Conservation (phyloP, 2,888 invertebrate species). For the Protodeltote pygarga region DNA sequence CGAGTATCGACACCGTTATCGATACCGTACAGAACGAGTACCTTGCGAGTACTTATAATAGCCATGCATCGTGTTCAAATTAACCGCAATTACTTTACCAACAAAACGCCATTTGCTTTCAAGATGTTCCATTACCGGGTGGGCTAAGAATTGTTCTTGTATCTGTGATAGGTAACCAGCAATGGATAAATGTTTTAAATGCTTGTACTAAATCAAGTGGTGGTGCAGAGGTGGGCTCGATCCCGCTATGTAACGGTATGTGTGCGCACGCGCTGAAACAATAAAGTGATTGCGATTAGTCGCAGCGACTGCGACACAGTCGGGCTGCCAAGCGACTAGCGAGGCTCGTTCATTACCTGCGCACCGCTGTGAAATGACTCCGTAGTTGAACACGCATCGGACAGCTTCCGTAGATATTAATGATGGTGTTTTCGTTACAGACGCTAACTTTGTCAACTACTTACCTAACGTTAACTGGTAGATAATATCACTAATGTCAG, state of each 20-base stretch:
- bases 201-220: background rate
- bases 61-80: conserved; percentile 44
- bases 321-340: conserved; percentile 21
- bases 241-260: conserved; percentile 41
- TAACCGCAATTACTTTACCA: conserved; percentile 15
- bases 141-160: background rate
- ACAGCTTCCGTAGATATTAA: background rate
- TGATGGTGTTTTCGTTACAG: background rate
- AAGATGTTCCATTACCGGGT: background rate
- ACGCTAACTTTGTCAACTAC: too few species aligned
- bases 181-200: conserved; percentile 1
- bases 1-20: conserved; percentile 45
- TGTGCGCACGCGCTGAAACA: conserved; percentile 31
- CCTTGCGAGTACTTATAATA: conserved; percentile 37
- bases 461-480: too few species aligned
- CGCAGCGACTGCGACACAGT: conserved; percentile 29
- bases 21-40: conserved; percentile 50
- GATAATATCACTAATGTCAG: too few species aligned
- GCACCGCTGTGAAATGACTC: conserved; percentile 14
- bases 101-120: background rate
- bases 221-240: conserved; percentile 11
- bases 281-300: conserved; percentile 32
- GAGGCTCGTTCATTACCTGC: conserved; percentile 8
- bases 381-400: conserved; percentile 9
- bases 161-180: background rate